phyloP scores from a whole-genome alignment of 2,113 vertebrate genomes.

The Alces alces region DNA sequence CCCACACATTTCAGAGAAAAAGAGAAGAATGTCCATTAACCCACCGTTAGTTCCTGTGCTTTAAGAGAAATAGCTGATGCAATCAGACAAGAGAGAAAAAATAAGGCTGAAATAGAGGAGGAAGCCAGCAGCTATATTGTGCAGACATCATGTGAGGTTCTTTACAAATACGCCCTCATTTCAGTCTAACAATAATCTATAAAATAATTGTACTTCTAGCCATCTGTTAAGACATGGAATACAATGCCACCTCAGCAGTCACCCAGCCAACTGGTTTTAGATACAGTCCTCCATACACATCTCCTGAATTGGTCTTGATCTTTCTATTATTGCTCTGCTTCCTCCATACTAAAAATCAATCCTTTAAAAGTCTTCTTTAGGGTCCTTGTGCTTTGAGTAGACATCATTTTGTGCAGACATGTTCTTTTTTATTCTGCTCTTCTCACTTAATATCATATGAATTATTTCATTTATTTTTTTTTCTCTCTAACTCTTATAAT shows the following conservation, averaged over 20 bases:
- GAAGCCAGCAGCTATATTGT: accelerated
- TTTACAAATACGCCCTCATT: neutral
- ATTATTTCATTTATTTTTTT: neutral
- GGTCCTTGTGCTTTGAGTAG: too few species aligned
- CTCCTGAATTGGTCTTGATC: accelerated
- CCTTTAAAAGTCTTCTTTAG: accelerated
- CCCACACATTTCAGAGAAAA: neutral
- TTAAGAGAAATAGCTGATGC: too few species aligned
- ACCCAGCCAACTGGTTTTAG: neutral
- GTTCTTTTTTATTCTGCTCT: neutral
- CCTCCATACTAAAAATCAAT: neutral
- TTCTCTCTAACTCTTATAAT: neutral
- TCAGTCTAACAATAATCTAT: accelerated
- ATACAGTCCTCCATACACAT: accelerated
- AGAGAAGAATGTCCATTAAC: neutral
- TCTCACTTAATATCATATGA: neutral
- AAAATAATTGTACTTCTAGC: too few species aligned
- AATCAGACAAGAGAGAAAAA: neutral
- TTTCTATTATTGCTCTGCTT: neutral
- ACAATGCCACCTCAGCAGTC: neutral
- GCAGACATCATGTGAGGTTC: accelerated
- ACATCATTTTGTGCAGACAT: too few species aligned
- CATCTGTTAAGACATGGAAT: neutral
- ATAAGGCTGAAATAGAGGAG: neutral
- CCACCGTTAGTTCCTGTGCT: accelerated